Evolutionary conservation across 2,113 vertebrate genomes (phyloP).

Genomic region (Paracanthobrama guichenoti): DNA sequence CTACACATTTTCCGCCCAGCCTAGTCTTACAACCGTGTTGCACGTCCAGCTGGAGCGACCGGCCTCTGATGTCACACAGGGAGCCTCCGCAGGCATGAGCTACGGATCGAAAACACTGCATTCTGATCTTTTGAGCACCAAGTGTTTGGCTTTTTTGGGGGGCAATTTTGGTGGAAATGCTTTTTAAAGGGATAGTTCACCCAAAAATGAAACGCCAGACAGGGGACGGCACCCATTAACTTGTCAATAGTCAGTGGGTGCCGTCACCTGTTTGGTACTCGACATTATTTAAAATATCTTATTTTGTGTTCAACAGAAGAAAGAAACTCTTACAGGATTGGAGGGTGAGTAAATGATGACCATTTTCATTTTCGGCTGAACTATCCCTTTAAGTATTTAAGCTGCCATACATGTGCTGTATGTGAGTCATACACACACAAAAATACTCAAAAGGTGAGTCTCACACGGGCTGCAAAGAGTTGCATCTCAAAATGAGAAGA

Average conservation of each 20-base stretch:
- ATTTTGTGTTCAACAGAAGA: too few species aligned
- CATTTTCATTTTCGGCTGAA: too few species aligned
- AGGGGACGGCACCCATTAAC: too few species aligned
- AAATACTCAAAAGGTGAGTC: not conserved
- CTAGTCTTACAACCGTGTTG: too few species aligned
- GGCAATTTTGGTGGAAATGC: not conserved
- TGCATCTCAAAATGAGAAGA: not conserved
- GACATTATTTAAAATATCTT: too few species aligned
- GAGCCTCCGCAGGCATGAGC: not conserved
- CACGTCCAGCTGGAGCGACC: too few species aligned
- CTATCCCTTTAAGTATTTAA: slow-evolving; percentile 1
- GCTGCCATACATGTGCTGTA: not conserved
- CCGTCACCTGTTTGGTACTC: too few species aligned
- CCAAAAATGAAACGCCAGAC: too few species aligned
- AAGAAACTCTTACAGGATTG: too few species aligned
- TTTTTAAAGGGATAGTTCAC: not conserved
- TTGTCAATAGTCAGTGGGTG: too few species aligned
- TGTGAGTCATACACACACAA: not conserved
- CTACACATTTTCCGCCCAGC: too few species aligned
- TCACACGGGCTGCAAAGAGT: not conserved
- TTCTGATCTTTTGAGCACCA: not conserved
- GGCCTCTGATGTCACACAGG: not conserved
- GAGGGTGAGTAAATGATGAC: too few species aligned
- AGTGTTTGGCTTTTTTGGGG: not conserved
- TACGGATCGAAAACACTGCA: not conserved